phyloP scores from a whole-genome alignment of 1,140 invertebrate genomes.

The Tetragnatha versicolor region DNA sequence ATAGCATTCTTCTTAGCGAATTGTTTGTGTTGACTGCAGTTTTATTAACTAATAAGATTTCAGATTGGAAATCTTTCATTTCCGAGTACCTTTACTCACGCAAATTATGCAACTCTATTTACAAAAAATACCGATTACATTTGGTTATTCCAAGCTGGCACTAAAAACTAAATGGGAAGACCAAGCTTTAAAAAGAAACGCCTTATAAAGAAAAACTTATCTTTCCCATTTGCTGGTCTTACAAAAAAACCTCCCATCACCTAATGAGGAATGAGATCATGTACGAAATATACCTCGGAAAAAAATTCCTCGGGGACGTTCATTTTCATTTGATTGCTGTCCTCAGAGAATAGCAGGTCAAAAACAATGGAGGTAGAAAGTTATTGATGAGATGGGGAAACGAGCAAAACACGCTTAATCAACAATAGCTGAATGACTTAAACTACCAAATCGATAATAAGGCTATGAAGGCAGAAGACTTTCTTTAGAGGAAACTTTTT shows the following conservation, averaged over 20 bases:
- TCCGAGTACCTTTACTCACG: too few species aligned
- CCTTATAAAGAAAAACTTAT: slow-evolving; percentile 25
- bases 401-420: slow-evolving; percentile 25
- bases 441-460: slow-evolving; percentile 11
- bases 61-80: too few species aligned
- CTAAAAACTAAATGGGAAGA: too few species aligned
- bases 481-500: background rate
- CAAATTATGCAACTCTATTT: background rate
- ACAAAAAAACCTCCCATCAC: slow-evolving; percentile 11
- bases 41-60: too few species aligned
- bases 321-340: slow-evolving; percentile 37
- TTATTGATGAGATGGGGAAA: slow-evolving; percentile 22
- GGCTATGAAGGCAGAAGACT: background rate
- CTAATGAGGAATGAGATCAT: slow-evolving; percentile 31
- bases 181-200: too few species aligned
- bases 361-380: slow-evolving; percentile 32
- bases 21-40: too few species aligned
- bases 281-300: slow-evolving; percentile 4
- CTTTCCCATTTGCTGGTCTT: background rate
- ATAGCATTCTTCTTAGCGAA: too few species aligned
- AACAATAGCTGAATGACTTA: slow-evolving; percentile 38
- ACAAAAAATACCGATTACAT: background rate
- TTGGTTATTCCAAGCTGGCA: too few species aligned
- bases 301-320: slow-evolving; percentile 17
- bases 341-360: slow-evolving; percentile 26